Evolutionary conservation across 1,140 invertebrate species (phyloP), one percentile per base, ranked within the genome.

Genomic region (Adelges cooleyi): DNA sequence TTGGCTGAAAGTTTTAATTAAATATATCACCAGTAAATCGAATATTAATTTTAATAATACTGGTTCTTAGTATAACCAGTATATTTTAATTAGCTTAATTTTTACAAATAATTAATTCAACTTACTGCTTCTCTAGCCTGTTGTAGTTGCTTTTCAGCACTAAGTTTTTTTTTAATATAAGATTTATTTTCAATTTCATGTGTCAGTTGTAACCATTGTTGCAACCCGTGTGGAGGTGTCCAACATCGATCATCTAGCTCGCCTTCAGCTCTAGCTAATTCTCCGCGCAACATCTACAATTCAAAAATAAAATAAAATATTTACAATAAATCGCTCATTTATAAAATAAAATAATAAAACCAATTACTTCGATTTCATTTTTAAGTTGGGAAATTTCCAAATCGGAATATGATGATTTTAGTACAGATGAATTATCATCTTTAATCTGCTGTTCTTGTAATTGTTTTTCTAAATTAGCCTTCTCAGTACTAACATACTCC

Each of bases 151-250:
- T 86, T 81, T 72, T 95, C 92, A 0, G 92, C 92, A 22, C 80
- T 77, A 56, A 84, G 76, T 72, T 90, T 90, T 75, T 95, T 95
- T 67, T 86, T 85, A 66, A 87, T 82, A 74, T 93, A 94, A 40
- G 86, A 77, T 70, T 89, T 86, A 74, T 90, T 89, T 77, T 97
- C 93, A 65, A 95, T 80, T 78, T 97, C 93, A 75, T 96, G 89
- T 0, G 92, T 96, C 15, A 95, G 77, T 74, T 96, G 92, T 13
- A 97, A 76, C 92, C 92, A 97, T 67, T 90, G 84, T 72, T 95
- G 92, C 8, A 96, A 78, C n/a, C 87, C 88, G 22, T 81, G 76
- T 2, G 92, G 91, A 1, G 90, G 87, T 10, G 86, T 82, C 88
- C 85, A 93, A 73, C 86, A 90, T 53, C 87, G 81, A 72, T 91